Conservation (phyloP, 2,113 vertebrate species). For the Rhea americana region DNA sequence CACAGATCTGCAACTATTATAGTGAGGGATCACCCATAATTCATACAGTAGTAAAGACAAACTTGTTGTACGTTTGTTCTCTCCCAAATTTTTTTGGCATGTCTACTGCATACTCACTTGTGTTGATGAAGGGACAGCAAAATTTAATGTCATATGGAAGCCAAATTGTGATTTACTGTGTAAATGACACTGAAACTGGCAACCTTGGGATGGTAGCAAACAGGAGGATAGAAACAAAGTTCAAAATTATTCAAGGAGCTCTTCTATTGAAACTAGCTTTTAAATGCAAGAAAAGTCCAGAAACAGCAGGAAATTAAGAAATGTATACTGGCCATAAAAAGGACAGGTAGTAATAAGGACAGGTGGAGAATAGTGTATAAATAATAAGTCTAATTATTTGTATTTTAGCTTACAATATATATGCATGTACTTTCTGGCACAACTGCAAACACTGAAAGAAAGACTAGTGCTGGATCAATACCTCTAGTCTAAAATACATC, state of each 20-base stretch:
- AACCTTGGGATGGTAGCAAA: not conserved
- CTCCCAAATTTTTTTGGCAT: not conserved
- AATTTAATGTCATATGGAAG: not conserved
- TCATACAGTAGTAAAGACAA: not conserved
- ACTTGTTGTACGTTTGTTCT: not conserved
- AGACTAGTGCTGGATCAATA: not conserved
- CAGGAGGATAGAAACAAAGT: not conserved
- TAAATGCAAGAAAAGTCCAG: not conserved
- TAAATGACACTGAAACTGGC: not conserved
- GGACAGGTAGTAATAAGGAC: no score
- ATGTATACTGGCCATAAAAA: not conserved
- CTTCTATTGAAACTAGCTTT: not conserved
- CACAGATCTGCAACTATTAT: not conserved
- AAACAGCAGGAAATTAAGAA: not conserved
- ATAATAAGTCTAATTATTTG: not conserved
- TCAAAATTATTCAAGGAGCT: not conserved
- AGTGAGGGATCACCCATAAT: not conserved
- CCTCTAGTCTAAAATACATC: not conserved
- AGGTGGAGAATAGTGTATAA: not conserved
- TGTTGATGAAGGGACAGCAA: not conserved
- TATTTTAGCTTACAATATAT: no score
- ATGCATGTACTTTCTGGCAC: not conserved
- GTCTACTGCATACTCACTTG: not conserved
- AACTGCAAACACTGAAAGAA: not conserved
- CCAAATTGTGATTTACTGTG: not conserved